Evolutionary conservation across 2,113 vertebrate genomes (phyloP).

Genomic region (Colius striatus): DNA sequence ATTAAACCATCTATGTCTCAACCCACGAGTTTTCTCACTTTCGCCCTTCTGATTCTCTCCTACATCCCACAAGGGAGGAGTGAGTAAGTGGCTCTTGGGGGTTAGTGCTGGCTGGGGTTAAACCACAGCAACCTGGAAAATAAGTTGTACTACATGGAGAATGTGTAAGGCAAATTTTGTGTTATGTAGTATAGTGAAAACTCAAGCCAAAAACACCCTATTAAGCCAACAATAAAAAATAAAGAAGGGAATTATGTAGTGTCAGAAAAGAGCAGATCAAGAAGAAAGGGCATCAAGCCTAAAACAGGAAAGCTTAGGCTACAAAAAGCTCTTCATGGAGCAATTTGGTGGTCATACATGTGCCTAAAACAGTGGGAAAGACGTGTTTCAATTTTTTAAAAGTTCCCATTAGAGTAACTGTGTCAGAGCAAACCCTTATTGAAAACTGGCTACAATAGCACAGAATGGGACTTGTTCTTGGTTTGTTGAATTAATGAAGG

Average conservation of each 20-base stretch:
- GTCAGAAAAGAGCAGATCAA: conserved; percentile 7
- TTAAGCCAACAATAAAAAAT: not conserved
- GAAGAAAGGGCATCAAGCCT: not conserved
- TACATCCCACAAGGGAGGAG: no score
- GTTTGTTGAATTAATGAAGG: not conserved
- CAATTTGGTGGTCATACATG: not conserved
- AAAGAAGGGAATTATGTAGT: conserved; percentile 9
- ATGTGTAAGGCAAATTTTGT: not conserved
- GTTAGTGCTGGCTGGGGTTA: not conserved
- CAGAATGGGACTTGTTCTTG: not conserved
- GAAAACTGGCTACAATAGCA: not conserved
- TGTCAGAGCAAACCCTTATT: not conserved
- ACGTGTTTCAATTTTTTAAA: not conserved
- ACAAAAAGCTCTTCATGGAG: not conserved
- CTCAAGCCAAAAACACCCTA: not conserved
- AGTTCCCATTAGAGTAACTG: not conserved
- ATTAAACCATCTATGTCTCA: no score
- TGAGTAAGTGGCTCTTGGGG: not conserved
- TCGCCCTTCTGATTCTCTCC: no score
- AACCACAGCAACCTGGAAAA: not conserved
- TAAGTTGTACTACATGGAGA: not conserved
- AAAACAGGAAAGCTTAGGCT: not conserved
- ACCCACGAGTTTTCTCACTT: no score
- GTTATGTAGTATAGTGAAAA: not conserved
- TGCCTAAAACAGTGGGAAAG: not conserved